These are phyloP conservation scores for Phortica variegata DNA, from an alignment of 1,140 invertebrate species.

Conservation along the genomic window DNA sequence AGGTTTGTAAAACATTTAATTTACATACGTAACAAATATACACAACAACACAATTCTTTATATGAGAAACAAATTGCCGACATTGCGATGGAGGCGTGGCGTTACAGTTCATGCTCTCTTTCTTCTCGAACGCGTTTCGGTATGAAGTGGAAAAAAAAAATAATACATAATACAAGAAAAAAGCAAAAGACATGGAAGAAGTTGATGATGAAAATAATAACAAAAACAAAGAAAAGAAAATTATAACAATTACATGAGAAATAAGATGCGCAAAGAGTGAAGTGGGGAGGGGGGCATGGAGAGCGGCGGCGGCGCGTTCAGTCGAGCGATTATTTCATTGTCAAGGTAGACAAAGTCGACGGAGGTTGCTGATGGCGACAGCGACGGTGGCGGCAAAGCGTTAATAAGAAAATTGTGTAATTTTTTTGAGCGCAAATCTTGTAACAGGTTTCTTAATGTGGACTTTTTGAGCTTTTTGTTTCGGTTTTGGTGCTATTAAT, in stretches of 20 bases:
- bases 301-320: not conserved
- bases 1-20: too few relatives aligned
- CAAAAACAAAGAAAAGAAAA: slow-evolving; percentile 9
- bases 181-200: slow-evolving; percentile 1
- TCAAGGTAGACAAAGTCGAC: slow-evolving; percentile 36
- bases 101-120: too few relatives aligned
- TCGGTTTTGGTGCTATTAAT: slow-evolving; percentile 12
- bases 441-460: slow-evolving; percentile 3
- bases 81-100: too few relatives aligned
- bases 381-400: slow-evolving; percentile 17
- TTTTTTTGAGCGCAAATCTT: slow-evolving; percentile 21
- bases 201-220: too few relatives aligned
- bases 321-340: slow-evolving; percentile 36
- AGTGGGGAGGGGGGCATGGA: not conserved
- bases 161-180: not conserved
- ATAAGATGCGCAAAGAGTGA: slow-evolving; percentile 18
- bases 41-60: too few relatives aligned
- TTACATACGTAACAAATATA: too few relatives aligned
- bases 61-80: too few relatives aligned
- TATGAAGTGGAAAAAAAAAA: too few relatives aligned
- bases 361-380: not conserved
- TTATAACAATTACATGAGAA: slow-evolving; percentile 36
- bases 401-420: slow-evolving; percentile 52
- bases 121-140: too few relatives aligned
- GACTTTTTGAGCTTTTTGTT: slow-evolving; percentile 1